A percentile compares a stretch with the other conserved stretches of the same genome.
phyloP scores from a whole-genome alignment of 2,888 invertebrate species.

The Polydrusus cervinus region DNA sequence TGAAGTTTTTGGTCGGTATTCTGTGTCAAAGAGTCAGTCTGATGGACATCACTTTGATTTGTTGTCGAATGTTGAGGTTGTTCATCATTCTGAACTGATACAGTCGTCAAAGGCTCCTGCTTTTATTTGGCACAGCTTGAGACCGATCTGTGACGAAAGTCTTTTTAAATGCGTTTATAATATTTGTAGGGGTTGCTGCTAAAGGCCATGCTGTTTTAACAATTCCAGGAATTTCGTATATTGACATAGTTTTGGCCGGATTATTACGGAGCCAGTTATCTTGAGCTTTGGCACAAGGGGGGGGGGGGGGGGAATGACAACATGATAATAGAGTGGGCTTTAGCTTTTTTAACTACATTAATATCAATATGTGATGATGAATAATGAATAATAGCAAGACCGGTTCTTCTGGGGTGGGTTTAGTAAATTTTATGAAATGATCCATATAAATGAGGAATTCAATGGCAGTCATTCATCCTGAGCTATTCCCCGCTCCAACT shows the following conservation, averaged over 20 bases:
- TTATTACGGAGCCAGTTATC: conserved; percentile 44
- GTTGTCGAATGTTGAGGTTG: too few relatives aligned
- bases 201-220: conserved; percentile 57
- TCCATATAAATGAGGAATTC: conserved; percentile 7
- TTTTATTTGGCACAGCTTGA: neutral
- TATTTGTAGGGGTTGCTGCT: conserved; percentile 21
- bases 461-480: conserved; percentile 10
- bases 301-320: conserved; percentile 20
- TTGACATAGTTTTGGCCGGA: conserved; percentile 56
- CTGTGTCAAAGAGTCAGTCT: too few relatives aligned
- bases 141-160: conserved; percentile 8
- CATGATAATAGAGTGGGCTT: conserved; percentile 20
- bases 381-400: conserved; percentile 34
- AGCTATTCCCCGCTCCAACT: neutral
- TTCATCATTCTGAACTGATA: too few relatives aligned
- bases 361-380: conserved; percentile 10
- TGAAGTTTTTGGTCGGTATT: too few relatives aligned
- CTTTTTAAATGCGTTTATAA: conserved; percentile 10
- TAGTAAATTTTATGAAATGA: conserved; percentile 28
- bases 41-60: too few relatives aligned
- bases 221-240: conserved; percentile 57
- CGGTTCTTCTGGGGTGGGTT: conserved; percentile 30
- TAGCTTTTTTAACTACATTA: conserved; percentile 57
- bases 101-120: too few relatives aligned
- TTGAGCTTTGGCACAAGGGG: conserved; percentile 39